Evolutionary conservation across 2,797 vertebrate species (phyloP).

Genomic region (Danio jaintianensis): DNA sequence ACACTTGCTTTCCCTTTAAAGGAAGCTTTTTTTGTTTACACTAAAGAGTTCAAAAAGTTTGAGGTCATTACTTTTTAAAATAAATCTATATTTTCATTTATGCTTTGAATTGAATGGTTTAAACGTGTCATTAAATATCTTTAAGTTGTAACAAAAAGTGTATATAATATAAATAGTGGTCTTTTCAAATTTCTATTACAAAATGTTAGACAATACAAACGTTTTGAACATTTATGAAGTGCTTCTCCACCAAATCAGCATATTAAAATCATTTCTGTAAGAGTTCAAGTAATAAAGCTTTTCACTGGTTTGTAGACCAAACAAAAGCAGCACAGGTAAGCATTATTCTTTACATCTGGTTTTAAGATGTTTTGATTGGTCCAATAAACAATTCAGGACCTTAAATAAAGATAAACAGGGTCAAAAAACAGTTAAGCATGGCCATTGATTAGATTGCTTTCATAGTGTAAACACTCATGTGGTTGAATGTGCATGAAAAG

Average conservation of each 20-base stretch:
- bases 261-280: neutral
- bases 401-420: too few relatives aligned
- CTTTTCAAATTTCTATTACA: neutral
- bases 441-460: too few relatives aligned
- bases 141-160: neutral
- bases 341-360: too few relatives aligned
- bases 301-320: too few relatives aligned
- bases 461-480: too few relatives aligned
- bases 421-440: too few relatives aligned
- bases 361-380: too few relatives aligned
- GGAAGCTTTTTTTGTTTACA: neutral
- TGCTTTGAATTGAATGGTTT: neutral
- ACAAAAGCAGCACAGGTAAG: too few relatives aligned
- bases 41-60: neutral
- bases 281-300: too few relatives aligned
- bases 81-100: neutral
- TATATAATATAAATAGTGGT: neutral
- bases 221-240: neutral
- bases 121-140: neutral
- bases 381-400: too few relatives aligned
- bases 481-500: too few relatives aligned
- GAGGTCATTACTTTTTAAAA: neutral
- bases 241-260: neutral
- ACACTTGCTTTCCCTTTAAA: too few relatives aligned
- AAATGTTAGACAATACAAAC: neutral